Conservation (phyloP, 2,797 vertebrate genomes). For the Lutra lutra region DNA sequence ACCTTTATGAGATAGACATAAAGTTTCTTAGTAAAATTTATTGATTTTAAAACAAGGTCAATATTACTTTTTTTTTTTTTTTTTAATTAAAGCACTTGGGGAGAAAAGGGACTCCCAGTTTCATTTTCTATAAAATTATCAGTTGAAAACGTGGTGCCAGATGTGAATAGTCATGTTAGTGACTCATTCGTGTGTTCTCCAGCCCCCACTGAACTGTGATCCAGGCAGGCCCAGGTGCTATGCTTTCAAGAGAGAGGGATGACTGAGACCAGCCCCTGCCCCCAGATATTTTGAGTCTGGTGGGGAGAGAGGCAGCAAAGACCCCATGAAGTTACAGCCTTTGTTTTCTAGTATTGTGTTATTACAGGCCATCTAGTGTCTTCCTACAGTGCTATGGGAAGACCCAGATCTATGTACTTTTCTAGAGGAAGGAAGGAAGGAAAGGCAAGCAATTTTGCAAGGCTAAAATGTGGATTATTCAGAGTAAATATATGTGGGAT, state of each 20-base stretch:
- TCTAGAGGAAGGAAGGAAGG: neutral
- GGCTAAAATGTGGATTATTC: neutral
- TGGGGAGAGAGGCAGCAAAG: neutral
- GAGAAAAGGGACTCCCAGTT: neutral
- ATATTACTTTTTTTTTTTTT: neutral
- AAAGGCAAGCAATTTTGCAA: neutral
- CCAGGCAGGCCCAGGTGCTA: neutral
- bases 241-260: neutral
- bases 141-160: neutral
- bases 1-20: neutral
- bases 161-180: neutral
- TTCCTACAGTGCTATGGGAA: neutral
- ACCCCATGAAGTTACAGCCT: neutral
- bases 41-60: neutral
- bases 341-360: neutral
- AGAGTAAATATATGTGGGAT: neutral
- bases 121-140: neutral
- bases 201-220: too few relatives aligned
- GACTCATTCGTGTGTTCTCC: neutral
- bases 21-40: neutral
- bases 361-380: rapidly evolving
- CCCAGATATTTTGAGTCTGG: neutral
- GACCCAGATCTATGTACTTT: neutral
- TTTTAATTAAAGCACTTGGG: neutral
- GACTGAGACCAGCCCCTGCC: neutral